Percentiles rank a stretch among this genome's conserved stretches.
Conservation (phyloP, 2,797 vertebrate genomes). For the Parambassis ranga region DNA sequence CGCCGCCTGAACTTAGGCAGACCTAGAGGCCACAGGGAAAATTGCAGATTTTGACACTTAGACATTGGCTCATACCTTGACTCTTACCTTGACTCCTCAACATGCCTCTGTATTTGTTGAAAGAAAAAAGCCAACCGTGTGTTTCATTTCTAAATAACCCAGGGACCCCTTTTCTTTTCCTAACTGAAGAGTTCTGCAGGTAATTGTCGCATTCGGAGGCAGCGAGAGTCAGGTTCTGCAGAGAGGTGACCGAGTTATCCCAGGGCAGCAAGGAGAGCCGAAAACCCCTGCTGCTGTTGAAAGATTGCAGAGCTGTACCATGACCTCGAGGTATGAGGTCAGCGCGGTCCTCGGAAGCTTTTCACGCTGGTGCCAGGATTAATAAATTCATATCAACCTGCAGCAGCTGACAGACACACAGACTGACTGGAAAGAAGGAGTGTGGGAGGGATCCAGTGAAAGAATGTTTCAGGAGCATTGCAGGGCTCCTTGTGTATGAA, state of each 20-base stretch:
- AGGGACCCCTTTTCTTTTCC: no score
- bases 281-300: not conserved
- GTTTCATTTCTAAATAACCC: no score
- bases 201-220: not conserved
- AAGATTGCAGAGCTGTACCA: not conserved
- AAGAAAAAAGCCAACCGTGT: no score
- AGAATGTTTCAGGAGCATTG: not conserved
- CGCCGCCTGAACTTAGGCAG: no score
- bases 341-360: constrained; percentile 2
- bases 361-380: constrained; percentile 1
- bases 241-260: not conserved
- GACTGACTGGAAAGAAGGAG: not conserved
- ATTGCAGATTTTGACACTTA: no score
- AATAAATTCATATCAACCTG: constrained; percentile 19
- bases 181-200: not conserved
- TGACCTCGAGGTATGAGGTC: constrained; percentile 29
- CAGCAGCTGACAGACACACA: no score
- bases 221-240: not conserved
- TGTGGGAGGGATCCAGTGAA: not conserved
- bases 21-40: no score
- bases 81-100: not conserved
- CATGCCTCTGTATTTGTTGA: not conserved
- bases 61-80: no score
- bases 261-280: not conserved
- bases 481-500: not conserved